Conservation (phyloP, 2,888 invertebrate genomes). For the Dryobota labecula region DNA sequence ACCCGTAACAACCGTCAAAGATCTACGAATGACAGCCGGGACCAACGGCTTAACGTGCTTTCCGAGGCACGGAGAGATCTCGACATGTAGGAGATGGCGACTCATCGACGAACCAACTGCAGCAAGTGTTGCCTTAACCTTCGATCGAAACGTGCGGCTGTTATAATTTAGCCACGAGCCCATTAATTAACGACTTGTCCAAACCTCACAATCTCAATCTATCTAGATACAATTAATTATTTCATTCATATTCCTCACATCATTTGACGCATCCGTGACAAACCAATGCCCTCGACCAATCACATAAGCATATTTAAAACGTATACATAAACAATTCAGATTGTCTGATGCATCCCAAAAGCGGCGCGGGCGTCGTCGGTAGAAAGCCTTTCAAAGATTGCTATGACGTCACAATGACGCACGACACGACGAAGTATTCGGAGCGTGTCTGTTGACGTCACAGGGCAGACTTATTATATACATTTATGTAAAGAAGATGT, state of each 20-base stretch:
- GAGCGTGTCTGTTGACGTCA: conserved; percentile 82
- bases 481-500: background rate
- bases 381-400: conserved; percentile 59
- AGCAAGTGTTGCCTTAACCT: no score
- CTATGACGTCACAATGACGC: conserved; percentile 82
- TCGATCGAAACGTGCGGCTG: no score
- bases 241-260: conserved; percentile 24
- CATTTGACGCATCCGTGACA: conserved; percentile 9
- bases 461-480: conserved; percentile 30
- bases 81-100: no score
- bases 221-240: background rate
- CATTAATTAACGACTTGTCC: no score
- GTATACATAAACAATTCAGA: conserved; percentile 39
- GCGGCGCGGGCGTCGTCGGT: conserved; percentile 43
- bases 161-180: no score
- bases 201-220: background rate
- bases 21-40: no score
- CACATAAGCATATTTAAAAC: conserved; percentile 38
- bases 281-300: conserved; percentile 31
- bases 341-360: conserved; percentile 55
- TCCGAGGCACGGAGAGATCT: no score
- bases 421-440: conserved; percentile 73
- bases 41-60: no score
- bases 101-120: no score
- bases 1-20: no score